Evolutionary conservation across 2,113 vertebrate genomes (phyloP).

Genomic region (Crotalus helleri): DNA sequence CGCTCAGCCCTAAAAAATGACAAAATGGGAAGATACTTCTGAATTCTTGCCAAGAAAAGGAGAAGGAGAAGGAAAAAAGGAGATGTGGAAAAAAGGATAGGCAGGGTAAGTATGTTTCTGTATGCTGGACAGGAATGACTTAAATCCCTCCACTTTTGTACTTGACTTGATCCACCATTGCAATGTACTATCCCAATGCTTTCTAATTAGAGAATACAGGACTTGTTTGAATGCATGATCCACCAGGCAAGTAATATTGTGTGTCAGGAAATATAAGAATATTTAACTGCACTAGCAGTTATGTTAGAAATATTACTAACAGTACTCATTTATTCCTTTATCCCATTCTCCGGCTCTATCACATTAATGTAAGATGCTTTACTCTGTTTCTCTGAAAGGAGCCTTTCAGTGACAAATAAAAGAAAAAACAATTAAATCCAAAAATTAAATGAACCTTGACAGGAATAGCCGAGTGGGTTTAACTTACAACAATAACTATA

Average conservation of each 20-base stretch:
- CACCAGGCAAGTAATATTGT: background rate
- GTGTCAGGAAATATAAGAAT: background rate
- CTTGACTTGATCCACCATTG: background rate
- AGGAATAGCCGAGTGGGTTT: conserved; percentile 58
- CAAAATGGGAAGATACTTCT: background rate
- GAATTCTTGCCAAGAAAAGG: background rate
- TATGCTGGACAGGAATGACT: background rate
- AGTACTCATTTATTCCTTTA: conserved; percentile 32
- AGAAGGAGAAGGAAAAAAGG: background rate
- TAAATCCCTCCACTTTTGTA: background rate
- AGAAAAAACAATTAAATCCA: conserved; percentile 46
- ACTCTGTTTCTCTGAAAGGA: conserved; percentile 26
- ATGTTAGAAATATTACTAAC: conserved; percentile 20
- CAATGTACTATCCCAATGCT: background rate
- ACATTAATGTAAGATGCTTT: conserved; percentile 15
- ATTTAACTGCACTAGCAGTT: background rate
- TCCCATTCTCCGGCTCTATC: background rate
- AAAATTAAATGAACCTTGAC: conserved; percentile 57
- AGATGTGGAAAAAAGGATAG: background rate
- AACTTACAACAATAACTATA: conserved; percentile 62
- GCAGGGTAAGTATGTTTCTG: background rate
- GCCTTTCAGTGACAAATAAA: conserved; percentile 41
- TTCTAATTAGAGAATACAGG: background rate
- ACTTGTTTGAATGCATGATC: conserved; percentile 4
- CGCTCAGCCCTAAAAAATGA: background rate